Evolutionary conservation across 2,797 vertebrate genomes (phyloP).

Genomic region (Sebastes matsubarae): DNA sequence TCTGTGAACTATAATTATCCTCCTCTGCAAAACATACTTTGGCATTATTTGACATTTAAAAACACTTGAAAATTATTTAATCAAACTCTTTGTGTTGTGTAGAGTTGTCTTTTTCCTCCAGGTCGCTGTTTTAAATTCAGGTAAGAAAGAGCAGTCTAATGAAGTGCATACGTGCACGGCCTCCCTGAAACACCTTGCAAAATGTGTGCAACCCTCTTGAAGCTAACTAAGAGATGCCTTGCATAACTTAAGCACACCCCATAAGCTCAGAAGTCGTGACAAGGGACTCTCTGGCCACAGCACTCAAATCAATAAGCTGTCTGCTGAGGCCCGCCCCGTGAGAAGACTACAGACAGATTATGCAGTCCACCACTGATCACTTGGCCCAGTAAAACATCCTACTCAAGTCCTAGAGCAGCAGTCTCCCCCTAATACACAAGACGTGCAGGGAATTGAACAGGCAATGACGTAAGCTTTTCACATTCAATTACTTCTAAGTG

Average conservation of each 20-base stretch:
- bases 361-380: conserved; percentile 76
- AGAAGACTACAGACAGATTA: conserved; percentile 79
- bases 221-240: conserved; percentile 38
- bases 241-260: conserved; percentile 55
- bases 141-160: not conserved
- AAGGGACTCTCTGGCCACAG: conserved; percentile 74
- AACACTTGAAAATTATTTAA: conserved; percentile 61
- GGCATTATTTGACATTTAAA: conserved; percentile 59
- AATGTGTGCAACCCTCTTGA: conserved; percentile 12
- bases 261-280: conserved; percentile 72
- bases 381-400: conserved; percentile 77
- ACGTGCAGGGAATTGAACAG: conserved; percentile 73
- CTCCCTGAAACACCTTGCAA: conserved; percentile 14
- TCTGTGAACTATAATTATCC: conserved; percentile 72
- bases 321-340: conserved; percentile 52
- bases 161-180: not conserved
- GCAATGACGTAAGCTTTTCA: conserved; percentile 73
- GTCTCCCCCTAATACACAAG: conserved; percentile 61
- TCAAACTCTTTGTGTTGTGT: conserved; percentile 14
- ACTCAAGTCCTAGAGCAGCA: conserved; percentile 67
- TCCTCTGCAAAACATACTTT: conserved; percentile 62
- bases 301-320: conserved; percentile 78
- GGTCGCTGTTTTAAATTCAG: not conserved
- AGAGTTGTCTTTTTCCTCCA: not conserved
- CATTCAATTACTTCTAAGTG: conserved; percentile 76